phyloP scores from a whole-genome alignment of 2,888 invertebrate genomes.

The Onthophagus sagittarius region DNA sequence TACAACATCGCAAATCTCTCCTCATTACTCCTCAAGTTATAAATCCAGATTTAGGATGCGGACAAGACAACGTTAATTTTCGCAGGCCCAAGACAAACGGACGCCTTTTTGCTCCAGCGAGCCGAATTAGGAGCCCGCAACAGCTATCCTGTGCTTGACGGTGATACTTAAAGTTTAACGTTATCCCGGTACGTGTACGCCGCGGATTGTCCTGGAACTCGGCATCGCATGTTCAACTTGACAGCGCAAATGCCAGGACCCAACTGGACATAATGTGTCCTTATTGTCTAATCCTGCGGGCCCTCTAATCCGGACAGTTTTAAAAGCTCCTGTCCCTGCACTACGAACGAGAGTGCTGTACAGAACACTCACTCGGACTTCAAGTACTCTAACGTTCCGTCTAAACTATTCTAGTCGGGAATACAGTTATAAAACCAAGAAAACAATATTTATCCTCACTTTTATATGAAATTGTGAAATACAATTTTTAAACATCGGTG shows the following conservation, averaged over 20 bases:
- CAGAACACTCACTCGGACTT: neutral
- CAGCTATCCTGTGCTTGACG: constrained; percentile 33
- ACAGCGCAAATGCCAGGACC: neutral
- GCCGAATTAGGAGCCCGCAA: constrained; percentile 18
- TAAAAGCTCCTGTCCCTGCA: neutral
- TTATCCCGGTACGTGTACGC: constrained; percentile 27
- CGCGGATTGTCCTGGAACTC: neutral
- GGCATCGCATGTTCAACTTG: neutral
- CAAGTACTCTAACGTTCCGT: neutral
- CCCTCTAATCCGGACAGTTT: neutral
- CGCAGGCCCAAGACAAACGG: constrained; percentile 44
- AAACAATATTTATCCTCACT: no score
- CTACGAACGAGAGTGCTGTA: neutral
- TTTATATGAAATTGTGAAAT: no score
- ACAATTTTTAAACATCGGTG: no score
- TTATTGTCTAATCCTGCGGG: neutral
- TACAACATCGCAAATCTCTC: neutral
- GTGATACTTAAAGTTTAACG: constrained; percentile 39
- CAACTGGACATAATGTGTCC: neutral
- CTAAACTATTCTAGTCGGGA: neutral
- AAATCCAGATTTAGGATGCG: constrained; percentile 40
- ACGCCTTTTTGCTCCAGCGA: constrained; percentile 26
- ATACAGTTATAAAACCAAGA: no score
- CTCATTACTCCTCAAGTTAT: constrained; percentile 30
- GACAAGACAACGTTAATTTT: constrained; percentile 41